phyloP scores from a whole-genome alignment of 1,140 invertebrate species.

The Drosophila kikkawai region DNA sequence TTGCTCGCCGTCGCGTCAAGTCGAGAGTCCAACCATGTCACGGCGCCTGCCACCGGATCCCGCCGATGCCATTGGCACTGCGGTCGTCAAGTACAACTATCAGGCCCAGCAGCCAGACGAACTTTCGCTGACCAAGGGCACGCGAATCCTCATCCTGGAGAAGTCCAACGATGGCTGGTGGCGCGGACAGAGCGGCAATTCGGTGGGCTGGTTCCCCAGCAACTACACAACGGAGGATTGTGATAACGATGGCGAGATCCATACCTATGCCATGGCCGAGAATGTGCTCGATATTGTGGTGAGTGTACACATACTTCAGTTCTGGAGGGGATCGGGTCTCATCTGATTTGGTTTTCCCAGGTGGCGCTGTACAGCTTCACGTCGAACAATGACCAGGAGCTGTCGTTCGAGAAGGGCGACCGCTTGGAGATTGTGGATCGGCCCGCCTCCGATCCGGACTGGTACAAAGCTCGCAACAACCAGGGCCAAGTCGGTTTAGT shows the following conservation, averaged over 20 bases:
- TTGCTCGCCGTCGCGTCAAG: conserved; percentile 92
- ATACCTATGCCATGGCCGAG: conserved; percentile 96
- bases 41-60: conserved; percentile 92
- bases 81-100: conserved; percentile 99
- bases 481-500: conserved; percentile 96
- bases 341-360: conserved; percentile 58
- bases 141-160: conserved; percentile 96
- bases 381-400: conserved; percentile 97
- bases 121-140: conserved; percentile 95
- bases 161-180: conserved; percentile 99
- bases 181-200: conserved; percentile 95
- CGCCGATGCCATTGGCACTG: conserved; percentile 94
- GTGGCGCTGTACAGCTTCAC: conserved; percentile 96
- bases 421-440: conserved; percentile 97
- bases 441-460: conserved; percentile 98
- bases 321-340: background rate
- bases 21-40: conserved; percentile 91
- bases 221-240: conserved; percentile 98
- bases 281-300: conserved; percentile 97
- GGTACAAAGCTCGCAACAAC: conserved; percentile 97
- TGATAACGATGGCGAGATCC: conserved; percentile 92
- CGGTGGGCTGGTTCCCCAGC: conserved; percentile 97
- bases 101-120: conserved; percentile 99
- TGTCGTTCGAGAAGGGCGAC: conserved; percentile 98
- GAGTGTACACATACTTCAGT: conserved; percentile 67